A percentile compares a stretch with the other conserved stretches of the same genome.
These are phyloP conservation scores for Drosophila borborema DNA, from an alignment of 2,888 invertebrate genomes.

Conservation along the genomic window DNA sequence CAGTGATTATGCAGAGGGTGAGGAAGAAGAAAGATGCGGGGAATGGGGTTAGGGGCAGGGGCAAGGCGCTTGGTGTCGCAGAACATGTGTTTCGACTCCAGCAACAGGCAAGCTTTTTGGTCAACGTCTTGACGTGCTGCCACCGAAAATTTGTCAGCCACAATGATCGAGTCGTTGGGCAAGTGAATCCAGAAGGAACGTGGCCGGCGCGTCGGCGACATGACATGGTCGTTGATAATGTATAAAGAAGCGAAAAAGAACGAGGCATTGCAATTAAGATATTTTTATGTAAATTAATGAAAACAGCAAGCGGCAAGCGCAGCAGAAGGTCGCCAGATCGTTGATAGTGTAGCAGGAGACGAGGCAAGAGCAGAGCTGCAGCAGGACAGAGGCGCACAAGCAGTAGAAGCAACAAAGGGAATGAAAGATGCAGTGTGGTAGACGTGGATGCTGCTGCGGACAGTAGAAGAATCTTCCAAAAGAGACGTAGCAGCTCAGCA, in stretches of 20 bases:
- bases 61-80: slow-evolving; percentile 50
- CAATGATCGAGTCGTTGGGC: background rate
- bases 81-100: slow-evolving; percentile 65
- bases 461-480: background rate
- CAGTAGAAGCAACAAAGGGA: background rate
- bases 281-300: slow-evolving; percentile 80
- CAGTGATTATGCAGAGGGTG: slow-evolving; percentile 72
- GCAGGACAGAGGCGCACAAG: background rate
- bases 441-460: background rate
- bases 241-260: slow-evolving; percentile 24
- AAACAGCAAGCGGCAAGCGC: slow-evolving; percentile 30
- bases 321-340: slow-evolving; percentile 21
- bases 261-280: slow-evolving; percentile 74
- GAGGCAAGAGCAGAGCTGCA: background rate
- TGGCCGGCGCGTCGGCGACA: slow-evolving; percentile 56
- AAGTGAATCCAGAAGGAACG: background rate
- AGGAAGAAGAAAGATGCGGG: background rate
- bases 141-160: slow-evolving; percentile 66
- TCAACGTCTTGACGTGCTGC: slow-evolving; percentile 64
- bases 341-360: slow-evolving; percentile 3
- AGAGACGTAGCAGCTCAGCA: background rate
- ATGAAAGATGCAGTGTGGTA: background rate
- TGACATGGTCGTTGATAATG: slow-evolving; percentile 73
- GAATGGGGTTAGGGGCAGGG: background rate
- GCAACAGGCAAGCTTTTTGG: slow-evolving; percentile 21